Percentiles rank a stretch among this genome's conserved stretches.
Evolutionary conservation across 2,888 invertebrate species (phyloP).

Genomic region (Microplitis manilae): DNA sequence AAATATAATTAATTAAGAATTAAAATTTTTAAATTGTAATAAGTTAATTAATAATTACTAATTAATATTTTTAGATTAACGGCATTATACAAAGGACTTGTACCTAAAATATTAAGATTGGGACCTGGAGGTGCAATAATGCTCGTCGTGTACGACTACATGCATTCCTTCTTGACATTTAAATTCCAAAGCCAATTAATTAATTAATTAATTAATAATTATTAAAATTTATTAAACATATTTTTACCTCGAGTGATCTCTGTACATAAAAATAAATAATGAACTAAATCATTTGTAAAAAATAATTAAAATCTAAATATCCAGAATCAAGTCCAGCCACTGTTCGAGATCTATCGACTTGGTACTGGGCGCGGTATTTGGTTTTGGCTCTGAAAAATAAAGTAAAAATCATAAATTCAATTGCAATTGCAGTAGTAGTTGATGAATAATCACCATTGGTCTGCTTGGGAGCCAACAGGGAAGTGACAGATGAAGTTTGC

Average conservation of each 20-base stretch:
- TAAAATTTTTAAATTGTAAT: no score
- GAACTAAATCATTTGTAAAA: not conserved
- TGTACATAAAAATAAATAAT: not conserved
- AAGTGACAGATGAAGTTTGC: constrained; percentile 35
- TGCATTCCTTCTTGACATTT: constrained; percentile 80
- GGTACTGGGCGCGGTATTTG: constrained; percentile 42
- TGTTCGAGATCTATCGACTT: constrained; percentile 65
- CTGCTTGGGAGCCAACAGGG: constrained; percentile 26
- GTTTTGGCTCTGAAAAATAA: constrained; percentile 48
- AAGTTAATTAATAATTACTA: not conserved
- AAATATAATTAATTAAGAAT: no score
- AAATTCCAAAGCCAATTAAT: constrained; percentile 64
- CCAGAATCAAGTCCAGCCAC: constrained; percentile 65
- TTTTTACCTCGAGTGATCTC: not conserved
- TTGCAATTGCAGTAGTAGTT: not conserved
- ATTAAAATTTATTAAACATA: not conserved
- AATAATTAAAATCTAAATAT: constrained; percentile 49
- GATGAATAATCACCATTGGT: constrained; percentile 37
- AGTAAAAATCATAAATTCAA: constrained; percentile 5
- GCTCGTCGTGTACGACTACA: constrained; percentile 92
- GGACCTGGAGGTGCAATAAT: constrained; percentile 97
- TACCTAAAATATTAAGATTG: constrained; percentile 91
- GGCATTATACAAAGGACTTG: constrained; percentile 92
- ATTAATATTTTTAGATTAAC: constrained; percentile 75
- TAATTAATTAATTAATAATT: not conserved